Evolutionary conservation across 2,113 vertebrate genomes (phyloP).

Genomic region (Periophthalmus modestus): DNA sequence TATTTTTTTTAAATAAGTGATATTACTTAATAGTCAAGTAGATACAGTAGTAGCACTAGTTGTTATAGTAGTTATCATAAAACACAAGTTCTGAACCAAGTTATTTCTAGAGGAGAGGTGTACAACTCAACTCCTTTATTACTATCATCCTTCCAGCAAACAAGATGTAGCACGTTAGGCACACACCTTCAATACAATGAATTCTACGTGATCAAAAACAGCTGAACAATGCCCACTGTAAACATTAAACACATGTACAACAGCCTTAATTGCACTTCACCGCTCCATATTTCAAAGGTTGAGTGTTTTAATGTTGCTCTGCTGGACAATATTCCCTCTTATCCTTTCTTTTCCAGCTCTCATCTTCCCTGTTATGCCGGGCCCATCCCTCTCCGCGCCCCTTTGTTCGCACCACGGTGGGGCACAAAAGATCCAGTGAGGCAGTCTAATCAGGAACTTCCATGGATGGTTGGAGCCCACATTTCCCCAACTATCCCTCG

Average conservation of each 20-base stretch:
- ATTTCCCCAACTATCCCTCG: slow-evolving; percentile 71
- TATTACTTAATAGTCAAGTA: neutral
- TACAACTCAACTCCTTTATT: neutral
- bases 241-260: slow-evolving; percentile 18
- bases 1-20: no score
- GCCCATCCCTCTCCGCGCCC: slow-evolving; percentile 66
- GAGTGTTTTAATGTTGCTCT: slow-evolving; percentile 49
- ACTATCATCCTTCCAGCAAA: neutral
- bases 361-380: slow-evolving; percentile 70
- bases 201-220: slow-evolving; percentile 10
- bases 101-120: neutral
- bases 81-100: neutral
- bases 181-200: neutral
- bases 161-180: neutral
- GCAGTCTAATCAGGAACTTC: slow-evolving; percentile 82
- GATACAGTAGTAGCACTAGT: neutral
- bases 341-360: slow-evolving; percentile 58
- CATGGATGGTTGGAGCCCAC: slow-evolving; percentile 79
- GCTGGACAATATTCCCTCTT: slow-evolving; percentile 69
- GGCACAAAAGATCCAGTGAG: slow-evolving; percentile 81
- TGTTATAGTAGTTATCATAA: neutral
- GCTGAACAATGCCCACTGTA: neutral
- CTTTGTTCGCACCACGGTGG: slow-evolving; percentile 75
- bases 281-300: slow-evolving; percentile 58
- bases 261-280: slow-evolving; percentile 34